phyloP scores from a whole-genome alignment of 2,797 vertebrate species.

The Dermochelys coriacea region DNA sequence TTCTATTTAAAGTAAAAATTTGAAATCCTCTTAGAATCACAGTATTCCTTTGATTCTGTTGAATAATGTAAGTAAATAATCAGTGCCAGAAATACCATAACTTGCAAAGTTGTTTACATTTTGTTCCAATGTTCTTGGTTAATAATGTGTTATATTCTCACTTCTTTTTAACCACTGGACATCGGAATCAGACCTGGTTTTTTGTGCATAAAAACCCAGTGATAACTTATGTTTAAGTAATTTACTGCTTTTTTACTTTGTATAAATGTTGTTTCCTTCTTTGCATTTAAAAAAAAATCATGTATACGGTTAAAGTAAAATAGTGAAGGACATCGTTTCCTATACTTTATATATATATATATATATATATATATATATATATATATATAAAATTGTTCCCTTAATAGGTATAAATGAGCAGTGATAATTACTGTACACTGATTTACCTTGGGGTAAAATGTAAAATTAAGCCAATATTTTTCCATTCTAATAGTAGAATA shows the following conservation, averaged over 20 bases:
- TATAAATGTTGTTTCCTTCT: slow-evolving; percentile 28
- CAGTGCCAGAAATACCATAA: slow-evolving; percentile 68
- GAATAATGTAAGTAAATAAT: slow-evolving; percentile 59
- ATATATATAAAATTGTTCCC: slow-evolving; percentile 71
- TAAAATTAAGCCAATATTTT: slow-evolving; percentile 71
- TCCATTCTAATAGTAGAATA: slow-evolving; percentile 71
- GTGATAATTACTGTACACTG: slow-evolving; percentile 77
- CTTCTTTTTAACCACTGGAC: slow-evolving; percentile 56
- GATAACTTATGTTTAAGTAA: slow-evolving; percentile 51
- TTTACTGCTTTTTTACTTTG: slow-evolving; percentile 67
- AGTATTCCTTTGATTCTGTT: slow-evolving; percentile 74
- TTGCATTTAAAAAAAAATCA: slow-evolving; percentile 67
- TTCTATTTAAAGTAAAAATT: slow-evolving; percentile 52
- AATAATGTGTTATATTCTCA: slow-evolving; percentile 42
- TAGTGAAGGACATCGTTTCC: slow-evolving; percentile 49
- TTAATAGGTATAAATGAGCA: slow-evolving; percentile 76
- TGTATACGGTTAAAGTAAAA: slow-evolving; percentile 64
- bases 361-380: slow-evolving; percentile 58
- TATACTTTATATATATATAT: slow-evolving; percentile 58
- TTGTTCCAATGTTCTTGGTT: slow-evolving; percentile 55
- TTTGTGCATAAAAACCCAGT: slow-evolving; percentile 62
- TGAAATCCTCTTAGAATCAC: slow-evolving; percentile 64
- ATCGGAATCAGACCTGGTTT: slow-evolving; percentile 48
- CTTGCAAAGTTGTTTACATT: slow-evolving; percentile 66
- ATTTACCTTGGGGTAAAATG: slow-evolving; percentile 73